phyloP scores from a whole-genome alignment of 2,888 invertebrate species.

The Hermodice carunculata region DNA sequence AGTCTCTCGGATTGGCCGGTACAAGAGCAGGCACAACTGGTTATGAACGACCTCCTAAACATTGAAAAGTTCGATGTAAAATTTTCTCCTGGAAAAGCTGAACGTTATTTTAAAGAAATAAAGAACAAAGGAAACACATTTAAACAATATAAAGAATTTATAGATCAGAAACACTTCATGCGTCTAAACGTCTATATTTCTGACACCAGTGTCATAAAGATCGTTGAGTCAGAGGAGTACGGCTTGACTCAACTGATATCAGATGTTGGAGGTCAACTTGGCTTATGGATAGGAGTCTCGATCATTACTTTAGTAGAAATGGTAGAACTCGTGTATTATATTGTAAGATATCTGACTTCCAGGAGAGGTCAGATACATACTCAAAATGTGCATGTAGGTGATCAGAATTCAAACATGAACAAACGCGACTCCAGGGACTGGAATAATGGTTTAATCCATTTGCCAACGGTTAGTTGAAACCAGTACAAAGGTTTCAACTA shows the following conservation, averaged over 20 bases:
- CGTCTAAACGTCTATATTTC: conserved; percentile 62
- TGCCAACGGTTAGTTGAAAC: no score
- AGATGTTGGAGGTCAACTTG: conserved; percentile 22
- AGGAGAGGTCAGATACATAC: no score
- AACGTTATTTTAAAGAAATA: conserved; percentile 6
- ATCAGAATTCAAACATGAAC: no score
- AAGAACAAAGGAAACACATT: neutral
- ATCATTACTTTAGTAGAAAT: conserved; percentile 16
- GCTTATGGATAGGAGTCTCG: conserved; percentile 24
- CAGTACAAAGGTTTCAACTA: no score
- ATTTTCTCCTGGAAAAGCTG: neutral
- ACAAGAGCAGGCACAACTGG: neutral
- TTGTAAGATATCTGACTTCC: no score
- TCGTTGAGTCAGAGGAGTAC: conserved; percentile 19
- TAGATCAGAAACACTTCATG: conserved; percentile 49
- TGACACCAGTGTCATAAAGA: conserved; percentile 50
- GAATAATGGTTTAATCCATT: no score
- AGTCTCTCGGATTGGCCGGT: conserved; percentile 23
- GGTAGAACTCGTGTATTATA: conserved; percentile 15
- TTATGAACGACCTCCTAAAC: conserved; percentile 12
- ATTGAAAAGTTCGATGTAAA: neutral
- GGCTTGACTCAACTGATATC: conserved; percentile 18
- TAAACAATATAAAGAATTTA: neutral
- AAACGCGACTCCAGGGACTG: no score
- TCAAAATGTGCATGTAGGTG: no score